Percentiles rank a stretch among this genome's conserved stretches.
These are phyloP conservation scores for Euclidia mi DNA, from an alignment of 2,888 invertebrate genomes.

Conservation along the genomic window DNA sequence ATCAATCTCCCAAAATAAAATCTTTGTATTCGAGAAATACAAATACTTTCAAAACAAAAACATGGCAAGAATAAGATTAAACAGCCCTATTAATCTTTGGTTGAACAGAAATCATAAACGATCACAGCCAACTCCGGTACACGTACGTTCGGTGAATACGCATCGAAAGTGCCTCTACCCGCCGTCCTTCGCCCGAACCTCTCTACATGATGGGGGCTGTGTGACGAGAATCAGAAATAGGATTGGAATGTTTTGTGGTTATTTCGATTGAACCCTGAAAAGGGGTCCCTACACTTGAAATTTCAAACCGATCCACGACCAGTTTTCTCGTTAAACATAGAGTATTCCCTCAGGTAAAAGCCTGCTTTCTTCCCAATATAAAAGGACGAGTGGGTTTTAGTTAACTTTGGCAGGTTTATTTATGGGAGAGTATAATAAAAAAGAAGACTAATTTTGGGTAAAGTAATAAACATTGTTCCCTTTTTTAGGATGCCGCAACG, in stretches of 20 bases:
- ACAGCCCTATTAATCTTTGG: constrained; percentile 39
- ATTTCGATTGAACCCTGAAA: constrained; percentile 83
- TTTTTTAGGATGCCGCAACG: constrained; percentile 42
- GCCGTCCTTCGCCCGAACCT: constrained; percentile 57
- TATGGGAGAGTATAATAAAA: constrained; percentile 56
- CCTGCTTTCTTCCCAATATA: constrained; percentile 63
- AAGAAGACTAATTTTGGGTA: constrained; percentile 57
- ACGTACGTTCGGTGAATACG: constrained; percentile 66
- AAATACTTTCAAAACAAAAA: neutral
- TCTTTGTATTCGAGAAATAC: too few species aligned
- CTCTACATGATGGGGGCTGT: constrained; percentile 77
- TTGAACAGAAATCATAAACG: constrained; percentile 49
- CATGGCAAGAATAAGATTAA: constrained; percentile 21
- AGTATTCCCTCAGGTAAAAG: constrained; percentile 70
- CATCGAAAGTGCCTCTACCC: constrained; percentile 70
- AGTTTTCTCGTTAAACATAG: constrained; percentile 76
- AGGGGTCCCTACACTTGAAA: constrained; percentile 78
- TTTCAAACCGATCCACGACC: constrained; percentile 73
- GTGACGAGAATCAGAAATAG: constrained; percentile 86
- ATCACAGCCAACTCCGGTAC: constrained; percentile 36
- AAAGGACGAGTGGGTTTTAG: constrained; percentile 60
- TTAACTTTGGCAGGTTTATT: constrained; percentile 61
- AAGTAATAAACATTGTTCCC: constrained; percentile 53
- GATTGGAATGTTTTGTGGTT: constrained; percentile 85
- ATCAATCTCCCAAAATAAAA: neutral